Base-by-base conservation (phyloP, 2,888 invertebrate species). In the Lottia scabra region DNA sequence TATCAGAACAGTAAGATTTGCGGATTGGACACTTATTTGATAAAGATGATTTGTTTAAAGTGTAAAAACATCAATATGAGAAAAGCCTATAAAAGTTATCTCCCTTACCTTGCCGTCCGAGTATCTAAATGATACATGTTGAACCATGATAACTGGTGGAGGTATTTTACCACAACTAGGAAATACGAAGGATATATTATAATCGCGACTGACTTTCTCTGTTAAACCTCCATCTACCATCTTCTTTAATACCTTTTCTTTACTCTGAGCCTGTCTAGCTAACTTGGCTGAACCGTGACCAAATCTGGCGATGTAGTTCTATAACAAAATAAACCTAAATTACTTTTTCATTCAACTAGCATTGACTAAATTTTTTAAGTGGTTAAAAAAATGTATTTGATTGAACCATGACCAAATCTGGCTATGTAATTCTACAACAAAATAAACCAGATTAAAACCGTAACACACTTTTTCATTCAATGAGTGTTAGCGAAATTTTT, bases 91-190 rank as follows among this genome's bases (percentile, higher is more conserved):
- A n/a, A 30, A 30, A 38, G 10, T 38, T 38, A 38, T 38, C 38
- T 38, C 38, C 38, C 38, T 71, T 79, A 91, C 90, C 84, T 94
- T 92, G 23, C 91, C 92, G 23, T 97, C 97, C 75, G 92, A 93
- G 90, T 99, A 99, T 48, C 95, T 93, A 91, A 85, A 99, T 82
- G 96, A 95, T 56, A 99, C 99, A 87, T 99, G 97, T 92, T 97
- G 97, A 70, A 99, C 98, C 98, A 99, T 99, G 85, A 99, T 98
- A 74, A 99, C 99, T 0, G 99, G 99, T 1, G 99, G 99, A 56
- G 99, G 99, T 81, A 99, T 95, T 68, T 93, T 95, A 75, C 99
- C 99, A 87, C 99, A 99, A 48, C 93, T 93, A 0, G 97, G 98
- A 90, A 99, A 99, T 90, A 95, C 97, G 90, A 99, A 99, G 84